Conservation (phyloP, 2,888 invertebrate species). For the Idaea aversata region DNA sequence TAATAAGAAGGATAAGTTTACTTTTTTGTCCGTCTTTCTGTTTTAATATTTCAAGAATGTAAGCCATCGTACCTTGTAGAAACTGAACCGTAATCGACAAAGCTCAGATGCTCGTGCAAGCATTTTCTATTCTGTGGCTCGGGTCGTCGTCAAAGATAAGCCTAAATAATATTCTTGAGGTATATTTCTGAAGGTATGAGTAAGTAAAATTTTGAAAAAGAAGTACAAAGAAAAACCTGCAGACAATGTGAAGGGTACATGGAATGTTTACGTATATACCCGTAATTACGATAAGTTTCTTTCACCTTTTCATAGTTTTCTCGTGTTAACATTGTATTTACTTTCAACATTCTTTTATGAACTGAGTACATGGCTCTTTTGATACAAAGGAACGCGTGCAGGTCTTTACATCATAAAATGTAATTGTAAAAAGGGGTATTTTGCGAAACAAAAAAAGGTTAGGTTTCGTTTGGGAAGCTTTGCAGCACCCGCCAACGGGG, state of each 20-base stretch:
- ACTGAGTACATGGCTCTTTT: neutral
- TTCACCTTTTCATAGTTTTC: neutral
- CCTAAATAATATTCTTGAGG: constrained; percentile 10
- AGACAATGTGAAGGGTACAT: neutral
- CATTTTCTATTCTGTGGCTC: constrained; percentile 17
- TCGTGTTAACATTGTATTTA: neutral
- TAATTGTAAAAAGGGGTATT: constrained; percentile 40
- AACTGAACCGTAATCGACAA: constrained; percentile 37
- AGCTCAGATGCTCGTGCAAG: constrained; percentile 8
- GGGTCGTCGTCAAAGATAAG: constrained; percentile 37
- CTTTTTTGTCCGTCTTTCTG: too few species aligned
- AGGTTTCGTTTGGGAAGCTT: constrained; percentile 44
- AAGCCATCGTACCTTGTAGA: constrained; percentile 33
- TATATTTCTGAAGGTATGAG: neutral
- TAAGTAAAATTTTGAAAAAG: neutral
- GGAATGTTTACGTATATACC: neutral
- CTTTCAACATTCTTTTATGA: neutral
- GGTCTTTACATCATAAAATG: constrained; percentile 6
- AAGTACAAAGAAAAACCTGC: neutral
- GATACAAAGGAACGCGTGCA: neutral
- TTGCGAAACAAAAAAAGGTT: constrained; percentile 50
- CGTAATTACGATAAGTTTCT: neutral
- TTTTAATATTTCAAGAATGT: constrained; percentile 31
- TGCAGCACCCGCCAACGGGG: constrained; percentile 21
- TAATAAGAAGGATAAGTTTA: too few species aligned